Conservation (phyloP, 1,140 invertebrate genomes). For the Papilio glaucus region DNA sequence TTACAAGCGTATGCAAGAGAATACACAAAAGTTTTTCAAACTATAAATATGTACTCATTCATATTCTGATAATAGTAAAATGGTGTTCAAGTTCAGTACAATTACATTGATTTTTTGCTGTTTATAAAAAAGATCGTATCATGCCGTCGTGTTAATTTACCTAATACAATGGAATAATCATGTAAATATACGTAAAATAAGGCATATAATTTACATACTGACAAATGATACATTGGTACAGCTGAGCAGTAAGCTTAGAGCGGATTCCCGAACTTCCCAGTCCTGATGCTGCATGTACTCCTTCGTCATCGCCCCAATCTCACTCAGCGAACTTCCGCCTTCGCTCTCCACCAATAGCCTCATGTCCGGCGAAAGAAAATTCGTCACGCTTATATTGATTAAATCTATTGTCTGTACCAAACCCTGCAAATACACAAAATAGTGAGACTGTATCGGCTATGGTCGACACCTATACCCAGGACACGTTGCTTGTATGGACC, state of each 20-base stretch:
- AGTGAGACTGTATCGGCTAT: background rate
- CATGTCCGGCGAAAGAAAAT: constrained; percentile 88
- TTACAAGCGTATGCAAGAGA: too few relatives aligned
- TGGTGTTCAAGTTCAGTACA: too few relatives aligned
- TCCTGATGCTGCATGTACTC: constrained; percentile 86
- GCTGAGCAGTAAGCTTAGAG: constrained; percentile 86
- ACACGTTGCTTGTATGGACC: background rate
- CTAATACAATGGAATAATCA: too few relatives aligned
- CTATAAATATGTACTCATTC: too few relatives aligned
- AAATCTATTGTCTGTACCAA: constrained; percentile 86
- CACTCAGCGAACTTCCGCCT: constrained; percentile 84
- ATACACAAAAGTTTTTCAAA: too few relatives aligned
- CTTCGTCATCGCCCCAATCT: constrained; percentile 85
- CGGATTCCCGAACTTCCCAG: constrained; percentile 89
- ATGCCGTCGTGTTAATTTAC: too few relatives aligned
- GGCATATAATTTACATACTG: constrained; percentile 81
- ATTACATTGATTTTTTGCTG: too few relatives aligned
- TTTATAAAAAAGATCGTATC: too few relatives aligned
- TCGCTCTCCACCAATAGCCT: constrained; percentile 85
- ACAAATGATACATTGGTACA: constrained; percentile 86
- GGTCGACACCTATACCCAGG: too few relatives aligned
- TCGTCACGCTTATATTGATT: constrained; percentile 86
- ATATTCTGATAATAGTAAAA: too few relatives aligned
- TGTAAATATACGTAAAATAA: too few relatives aligned
- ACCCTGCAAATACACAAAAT: constrained; percentile 74